phyloP scores from a whole-genome alignment of 2,797 vertebrate species.

The Sphenopsis melanotis region DNA sequence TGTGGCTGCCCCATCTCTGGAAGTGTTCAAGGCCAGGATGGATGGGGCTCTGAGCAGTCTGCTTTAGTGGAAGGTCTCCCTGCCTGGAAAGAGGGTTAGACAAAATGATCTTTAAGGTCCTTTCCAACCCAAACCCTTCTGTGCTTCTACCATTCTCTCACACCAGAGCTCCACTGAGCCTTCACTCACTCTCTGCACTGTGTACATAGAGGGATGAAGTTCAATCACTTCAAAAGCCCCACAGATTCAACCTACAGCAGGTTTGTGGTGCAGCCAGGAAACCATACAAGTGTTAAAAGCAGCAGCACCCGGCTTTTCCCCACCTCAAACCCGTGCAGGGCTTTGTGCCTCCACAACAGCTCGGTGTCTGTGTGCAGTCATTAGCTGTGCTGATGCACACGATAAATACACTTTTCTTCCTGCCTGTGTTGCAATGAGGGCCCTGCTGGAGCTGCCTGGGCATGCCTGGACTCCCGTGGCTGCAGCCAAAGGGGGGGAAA shows the following conservation, averaged over 20 bases:
- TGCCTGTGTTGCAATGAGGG: neutral
- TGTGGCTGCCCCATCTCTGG: neutral
- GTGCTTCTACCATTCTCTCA: neutral
- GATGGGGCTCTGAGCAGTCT: neutral
- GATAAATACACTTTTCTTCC: neutral
- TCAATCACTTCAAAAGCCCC: neutral
- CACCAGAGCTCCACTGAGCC: neutral
- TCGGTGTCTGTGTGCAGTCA: neutral
- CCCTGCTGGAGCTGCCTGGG: neutral
- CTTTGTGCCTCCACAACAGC: neutral
- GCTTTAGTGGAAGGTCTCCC: neutral
- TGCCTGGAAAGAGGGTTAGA: neutral
- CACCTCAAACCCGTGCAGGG: neutral
- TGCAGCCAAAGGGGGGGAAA: neutral
- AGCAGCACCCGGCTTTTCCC: neutral
- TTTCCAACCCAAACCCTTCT: neutral
- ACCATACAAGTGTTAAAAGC: neutral
- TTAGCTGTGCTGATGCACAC: neutral
- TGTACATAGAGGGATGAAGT: accelerated
- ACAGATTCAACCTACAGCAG: neutral
- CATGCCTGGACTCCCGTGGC: neutral
- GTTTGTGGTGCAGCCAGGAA: neutral
- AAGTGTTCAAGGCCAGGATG: neutral
- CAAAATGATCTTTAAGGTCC: neutral
- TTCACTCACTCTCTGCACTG: neutral